Evolutionary conservation across 2,888 invertebrate species (phyloP).

Genomic region (Empis stercorea): DNA sequence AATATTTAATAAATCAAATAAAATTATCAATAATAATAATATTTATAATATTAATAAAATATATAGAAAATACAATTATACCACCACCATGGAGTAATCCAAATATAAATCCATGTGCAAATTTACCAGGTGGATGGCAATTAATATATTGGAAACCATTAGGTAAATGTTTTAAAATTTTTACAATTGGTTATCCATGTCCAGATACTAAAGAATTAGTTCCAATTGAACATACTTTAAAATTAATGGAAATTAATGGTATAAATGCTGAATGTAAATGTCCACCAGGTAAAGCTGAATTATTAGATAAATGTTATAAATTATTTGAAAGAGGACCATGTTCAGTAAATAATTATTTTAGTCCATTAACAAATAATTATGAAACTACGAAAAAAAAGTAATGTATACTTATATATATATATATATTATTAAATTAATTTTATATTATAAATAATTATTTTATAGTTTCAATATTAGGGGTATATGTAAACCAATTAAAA

Average conservation of each 20-base stretch:
- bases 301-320: conserved; percentile 56
- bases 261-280: conserved; percentile 68
- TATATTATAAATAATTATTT: too few species aligned
- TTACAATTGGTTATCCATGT: conserved; percentile 70
- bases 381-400: conserved; percentile 21
- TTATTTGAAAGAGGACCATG: conserved; percentile 67
- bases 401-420: too few species aligned
- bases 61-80: conserved; percentile 40
- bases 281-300: conserved; percentile 65
- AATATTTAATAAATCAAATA: neutral
- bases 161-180: conserved; percentile 77
- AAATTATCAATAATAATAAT: conserved; percentile 1
- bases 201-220: conserved; percentile 74
- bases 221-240: conserved; percentile 37
- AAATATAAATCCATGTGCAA: conserved; percentile 66
- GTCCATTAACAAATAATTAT: conserved; percentile 51
- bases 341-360: conserved; percentile 57
- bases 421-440: too few species aligned
- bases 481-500: conserved; percentile 51
- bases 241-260: conserved; percentile 38
- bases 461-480: conserved; percentile 34
- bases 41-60: conserved; percentile 17
- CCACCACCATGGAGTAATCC: conserved; percentile 82
- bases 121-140: conserved; percentile 71
- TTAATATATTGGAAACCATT: conserved; percentile 72